Evolutionary conservation across 2,797 vertebrate species (phyloP), one percentile per base, ranked within the genome.

Genomic region (Apogon talboti): DNA sequence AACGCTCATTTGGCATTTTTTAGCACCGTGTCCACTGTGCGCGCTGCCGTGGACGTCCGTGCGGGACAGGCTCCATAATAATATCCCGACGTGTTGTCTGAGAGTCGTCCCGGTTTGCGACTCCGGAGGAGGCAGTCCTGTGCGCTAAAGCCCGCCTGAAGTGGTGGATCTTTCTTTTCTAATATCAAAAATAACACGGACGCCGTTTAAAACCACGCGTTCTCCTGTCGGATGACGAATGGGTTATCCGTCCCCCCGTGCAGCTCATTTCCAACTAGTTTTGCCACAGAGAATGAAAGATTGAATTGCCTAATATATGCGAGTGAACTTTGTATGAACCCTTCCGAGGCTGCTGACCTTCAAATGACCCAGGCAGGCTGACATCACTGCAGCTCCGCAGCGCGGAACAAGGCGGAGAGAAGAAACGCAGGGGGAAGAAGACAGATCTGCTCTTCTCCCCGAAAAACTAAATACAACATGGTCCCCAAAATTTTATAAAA

Each of bases 231-330:
- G 89, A 91, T 94, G 88, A 91, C 81, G 93, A 93, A 95, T 93
- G 94, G 92, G 87, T 94, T 89, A 82, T 96, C 94, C 94, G 94
- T 94, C 93, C 94, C 94, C 93, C 88, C 62, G 89, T 88, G 92
- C 94, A 90, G 95, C 95, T 96, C 95, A 95, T 95, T 96, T 97
- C 96, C 95, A 96, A 96, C 85, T 96, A 95, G 94, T 96, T 96
- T 95, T 95, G 94, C 95, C 95, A 95, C 93, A 82, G 93, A 89
- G 95, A 95, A 95, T 95, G 96, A 97, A 95, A 96, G 96, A 97
- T 96, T 96, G 96, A 94, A 96, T 95, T 95, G 95, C 95, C 95
- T 98, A 98, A 98, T 98, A 94, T 98, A 99, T 99, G 96, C 97
- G 94, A 89, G 93, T 98, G 97, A 98, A 99, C 97, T 98, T 95